Evolutionary conservation across 1,140 invertebrate genomes (phyloP).

Genomic region (Chrysomallon squamiferum): DNA sequence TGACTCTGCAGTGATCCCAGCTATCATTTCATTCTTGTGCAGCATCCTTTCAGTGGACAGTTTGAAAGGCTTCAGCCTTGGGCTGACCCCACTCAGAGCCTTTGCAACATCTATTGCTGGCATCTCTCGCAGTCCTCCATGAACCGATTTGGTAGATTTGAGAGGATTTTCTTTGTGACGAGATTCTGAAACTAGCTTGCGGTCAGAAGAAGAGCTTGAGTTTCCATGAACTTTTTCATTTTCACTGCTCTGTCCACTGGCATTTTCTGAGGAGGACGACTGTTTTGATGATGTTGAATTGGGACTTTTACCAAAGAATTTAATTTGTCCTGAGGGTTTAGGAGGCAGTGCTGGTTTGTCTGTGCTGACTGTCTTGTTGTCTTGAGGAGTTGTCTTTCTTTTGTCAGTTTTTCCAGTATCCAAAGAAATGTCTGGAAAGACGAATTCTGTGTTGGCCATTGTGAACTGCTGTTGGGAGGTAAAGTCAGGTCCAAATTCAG

Average conservation of each 20-base stretch:
- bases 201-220: constrained; percentile 12
- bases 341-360: neutral
- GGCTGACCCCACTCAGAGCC: constrained; percentile 18
- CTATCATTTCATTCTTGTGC: constrained; percentile 20
- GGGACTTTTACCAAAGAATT: constrained; percentile 6
- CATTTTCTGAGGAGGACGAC: constrained; percentile 8
- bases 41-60: constrained; percentile 17
- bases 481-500: too few relatives aligned
- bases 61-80: constrained; percentile 14
- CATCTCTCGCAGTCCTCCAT: constrained; percentile 9
- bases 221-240: constrained; percentile 19
- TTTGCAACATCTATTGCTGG: constrained; percentile 21
- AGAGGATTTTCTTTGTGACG: constrained; percentile 26
- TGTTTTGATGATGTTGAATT: neutral
- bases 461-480: too few relatives aligned
- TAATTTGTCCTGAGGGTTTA: constrained; percentile 8
- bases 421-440: too few relatives aligned
- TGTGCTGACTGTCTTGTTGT: neutral
- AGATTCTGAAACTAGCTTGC: neutral
- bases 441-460: too few relatives aligned
- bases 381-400: too few relatives aligned
- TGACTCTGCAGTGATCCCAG: constrained; percentile 34
- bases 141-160: constrained; percentile 24
- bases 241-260: constrained; percentile 13
- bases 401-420: too few relatives aligned